A percentile compares a stretch with the other conserved stretches of the same genome.
Evolutionary conservation across 2,888 invertebrate species (phyloP).

Genomic region (Diaphora mendica): DNA sequence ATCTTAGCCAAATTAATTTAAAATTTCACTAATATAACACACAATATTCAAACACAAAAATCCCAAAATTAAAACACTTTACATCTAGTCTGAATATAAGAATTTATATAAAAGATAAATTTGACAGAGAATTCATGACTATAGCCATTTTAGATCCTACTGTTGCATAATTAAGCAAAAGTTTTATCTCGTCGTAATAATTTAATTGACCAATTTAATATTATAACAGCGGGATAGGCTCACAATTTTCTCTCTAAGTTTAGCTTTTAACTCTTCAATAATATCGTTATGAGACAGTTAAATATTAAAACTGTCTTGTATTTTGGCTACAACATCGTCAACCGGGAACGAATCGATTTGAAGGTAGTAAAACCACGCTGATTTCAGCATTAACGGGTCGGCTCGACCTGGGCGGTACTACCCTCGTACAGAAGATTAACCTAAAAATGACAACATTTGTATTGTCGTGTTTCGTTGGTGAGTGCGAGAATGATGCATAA

Average conservation of each 20-base stretch:
- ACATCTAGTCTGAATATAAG: background rate
- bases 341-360: background rate
- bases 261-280: background rate
- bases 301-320: background rate
- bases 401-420: too few relatives aligned
- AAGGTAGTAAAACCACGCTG: too few relatives aligned
- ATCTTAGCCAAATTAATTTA: background rate
- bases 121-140: slow-evolving; percentile 5
- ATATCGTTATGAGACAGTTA: background rate
- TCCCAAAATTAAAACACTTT: background rate
- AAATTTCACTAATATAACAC: background rate
- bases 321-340: background rate
- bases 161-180: slow-evolving; percentile 32
- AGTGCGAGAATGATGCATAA: too few relatives aligned
- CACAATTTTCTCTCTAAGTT: slow-evolving; percentile 2
- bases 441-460: too few relatives aligned
- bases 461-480: too few relatives aligned
- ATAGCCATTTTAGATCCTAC: slow-evolving; percentile 9
- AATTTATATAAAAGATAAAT: slow-evolving; percentile 1
- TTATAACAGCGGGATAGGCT: background rate
- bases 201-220: slow-evolving; percentile 29
- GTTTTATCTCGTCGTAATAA: slow-evolving; percentile 39
- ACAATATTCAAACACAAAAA: background rate
- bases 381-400: too few relatives aligned
- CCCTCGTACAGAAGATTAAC: too few relatives aligned